Base-by-base conservation (phyloP, 1,140 invertebrate species). In the Lepidurus apus region DNA sequence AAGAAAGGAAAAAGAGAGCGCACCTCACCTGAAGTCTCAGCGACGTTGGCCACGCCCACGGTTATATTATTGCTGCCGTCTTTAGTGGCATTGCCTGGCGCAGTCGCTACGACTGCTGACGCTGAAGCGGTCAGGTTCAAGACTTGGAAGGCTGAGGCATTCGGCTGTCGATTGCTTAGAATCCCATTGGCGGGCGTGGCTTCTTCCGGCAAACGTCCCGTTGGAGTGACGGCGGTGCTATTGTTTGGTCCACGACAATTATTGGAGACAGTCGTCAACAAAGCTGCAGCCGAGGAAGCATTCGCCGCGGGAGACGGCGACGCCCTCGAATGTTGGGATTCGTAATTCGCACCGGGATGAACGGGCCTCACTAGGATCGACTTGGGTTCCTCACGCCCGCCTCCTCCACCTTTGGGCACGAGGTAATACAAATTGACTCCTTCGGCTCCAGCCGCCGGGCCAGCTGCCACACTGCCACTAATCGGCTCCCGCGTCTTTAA, bases 21-120 rank as follows among this genome's bases (percentile, higher is more conserved):
- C 78, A 79, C 78, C 78, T 79, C 78, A 79, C 78, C 78, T 79
- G 78, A 75, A 44, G 78, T 44, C 53, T 65, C 53, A 21, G 53
- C 42, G 78, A 79, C 21, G 78, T 75, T 45, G 73, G 47, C 43
- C 74, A 53, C 34, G 42, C 17, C 34, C 53, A 73, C 73, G 11
- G 74, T 75, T 42, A 75, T 2, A 13, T 47, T 43, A 74, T 74
- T 74, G 43, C 75, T 75, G 43, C 34, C 34, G 3, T 74, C 73
- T 43, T 26, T 43, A 26, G 74, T 44, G n/a, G 34, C 9, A 24
- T 21, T 47, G 44, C 26, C 17, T 8, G 77, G 73, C 53, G 47
- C 65, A 26, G 24, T 24, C 74, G 53, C 7, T 21, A 65, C 53
- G 6, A 44, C 73, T 7, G 73, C n/a, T 17, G 77, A 74, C 3